A percentile compares a stretch with the other conserved stretches of the same genome.
Conservation (phyloP, 1,140 invertebrate species). For the Gerris buenoi region DNA sequence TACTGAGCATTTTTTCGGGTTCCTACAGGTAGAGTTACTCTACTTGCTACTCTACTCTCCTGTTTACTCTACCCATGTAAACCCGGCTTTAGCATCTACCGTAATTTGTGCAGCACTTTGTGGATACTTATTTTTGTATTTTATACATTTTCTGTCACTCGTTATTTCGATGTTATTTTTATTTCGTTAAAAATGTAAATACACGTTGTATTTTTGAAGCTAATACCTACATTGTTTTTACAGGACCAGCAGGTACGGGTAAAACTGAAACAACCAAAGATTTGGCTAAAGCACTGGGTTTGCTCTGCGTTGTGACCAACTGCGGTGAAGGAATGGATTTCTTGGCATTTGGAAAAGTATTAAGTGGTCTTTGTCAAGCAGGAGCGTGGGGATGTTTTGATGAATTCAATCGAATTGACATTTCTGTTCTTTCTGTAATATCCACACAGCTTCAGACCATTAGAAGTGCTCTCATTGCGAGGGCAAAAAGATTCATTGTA, state of each 20-base stretch:
- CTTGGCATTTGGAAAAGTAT: slow-evolving; percentile 65
- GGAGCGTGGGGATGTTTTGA: slow-evolving; percentile 61
- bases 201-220: no score
- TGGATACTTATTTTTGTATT: no score
- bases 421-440: slow-evolving; percentile 78
- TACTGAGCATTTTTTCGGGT: no score
- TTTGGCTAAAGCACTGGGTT: slow-evolving; percentile 69
- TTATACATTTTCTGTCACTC: no score
- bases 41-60: no score
- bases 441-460: slow-evolving; percentile 81
- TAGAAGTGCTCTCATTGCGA: slow-evolving; percentile 58
- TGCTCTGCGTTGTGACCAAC: slow-evolving; percentile 59
- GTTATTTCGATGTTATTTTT: no score
- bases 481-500: slow-evolving; percentile 55
- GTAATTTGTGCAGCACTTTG: no score
- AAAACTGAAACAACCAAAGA: slow-evolving; percentile 87
- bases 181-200: no score
- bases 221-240: slow-evolving; percentile 1
- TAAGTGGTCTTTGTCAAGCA: slow-evolving; percentile 55
- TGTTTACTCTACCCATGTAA: no score
- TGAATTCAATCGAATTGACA: slow-evolving; percentile 71
- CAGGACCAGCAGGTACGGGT: slow-evolving; percentile 62
- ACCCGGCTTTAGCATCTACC: no score
- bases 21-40: no score
- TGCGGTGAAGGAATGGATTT: slow-evolving; percentile 87